Percentiles rank a stretch among this genome's conserved stretches.
These are phyloP conservation scores for Dasyurus viverrinus DNA, from an alignment of 2,113 vertebrate genomes.

Conservation along the genomic window DNA sequence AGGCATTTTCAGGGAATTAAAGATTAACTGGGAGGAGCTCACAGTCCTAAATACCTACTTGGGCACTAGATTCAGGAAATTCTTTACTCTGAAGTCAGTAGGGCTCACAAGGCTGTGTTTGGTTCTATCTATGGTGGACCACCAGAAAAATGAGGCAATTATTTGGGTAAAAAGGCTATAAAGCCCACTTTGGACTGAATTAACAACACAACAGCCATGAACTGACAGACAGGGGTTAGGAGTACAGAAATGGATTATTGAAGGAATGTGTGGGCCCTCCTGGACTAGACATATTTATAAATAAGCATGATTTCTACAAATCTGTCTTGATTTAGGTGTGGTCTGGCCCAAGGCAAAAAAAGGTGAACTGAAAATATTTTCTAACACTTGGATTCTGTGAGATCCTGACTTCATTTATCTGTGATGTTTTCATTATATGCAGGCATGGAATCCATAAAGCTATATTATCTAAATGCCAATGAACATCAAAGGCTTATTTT, in stretches of 20 bases:
- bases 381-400: background rate
- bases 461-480: background rate
- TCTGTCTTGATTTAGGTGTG: background rate
- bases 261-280: background rate
- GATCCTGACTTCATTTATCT: background rate
- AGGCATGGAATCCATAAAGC: background rate
- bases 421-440: background rate
- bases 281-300: background rate
- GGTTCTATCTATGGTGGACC: background rate
- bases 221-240: background rate
- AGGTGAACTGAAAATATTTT: background rate
- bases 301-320: background rate
- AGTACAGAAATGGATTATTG: background rate
- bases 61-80: conserved; percentile 49
- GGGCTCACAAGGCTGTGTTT: conserved; percentile 14
- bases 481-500: background rate
- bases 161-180: conserved; percentile 9
- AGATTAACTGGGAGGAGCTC: conserved; percentile 43
- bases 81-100: conserved; percentile 34
- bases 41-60: conserved; percentile 39
- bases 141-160: conserved; percentile 14
- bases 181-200: conserved; percentile 15
- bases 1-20: conserved; percentile 41
- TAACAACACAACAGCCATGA: background rate
- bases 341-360: background rate